Evolutionary conservation across 2,113 vertebrate species (phyloP).

Genomic region (Illadopsis cleaveri): DNA sequence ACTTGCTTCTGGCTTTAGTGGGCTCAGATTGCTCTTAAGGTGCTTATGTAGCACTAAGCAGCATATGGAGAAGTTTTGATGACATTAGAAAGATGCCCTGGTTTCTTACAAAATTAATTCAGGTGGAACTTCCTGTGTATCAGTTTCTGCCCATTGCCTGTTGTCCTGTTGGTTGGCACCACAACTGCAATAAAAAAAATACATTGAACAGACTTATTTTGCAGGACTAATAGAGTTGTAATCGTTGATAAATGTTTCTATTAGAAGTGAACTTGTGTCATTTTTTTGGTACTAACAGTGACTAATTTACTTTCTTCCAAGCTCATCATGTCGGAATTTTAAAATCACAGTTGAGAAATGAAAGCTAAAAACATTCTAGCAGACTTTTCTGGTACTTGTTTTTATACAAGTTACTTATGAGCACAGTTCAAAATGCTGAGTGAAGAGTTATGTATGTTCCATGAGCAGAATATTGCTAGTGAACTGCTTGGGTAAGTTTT

Average conservation of each 20-base stretch:
- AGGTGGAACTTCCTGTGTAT: neutral
- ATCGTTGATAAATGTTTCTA: neutral
- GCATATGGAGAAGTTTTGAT: neutral
- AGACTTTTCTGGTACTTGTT: neutral
- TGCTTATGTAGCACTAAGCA: neutral
- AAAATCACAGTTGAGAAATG: neutral
- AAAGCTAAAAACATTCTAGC: neutral
- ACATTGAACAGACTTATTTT: neutral
- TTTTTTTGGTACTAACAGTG: neutral
- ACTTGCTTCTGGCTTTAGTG: neutral
- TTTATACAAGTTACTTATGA: neutral
- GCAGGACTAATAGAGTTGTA: neutral
- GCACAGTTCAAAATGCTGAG: neutral
- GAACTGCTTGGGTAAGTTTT: neutral
- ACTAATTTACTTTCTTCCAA: neutral
- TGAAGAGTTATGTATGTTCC: neutral
- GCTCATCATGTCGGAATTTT: neutral
- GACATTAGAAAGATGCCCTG: neutral
- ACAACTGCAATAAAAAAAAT: neutral
- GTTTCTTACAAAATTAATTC: neutral
- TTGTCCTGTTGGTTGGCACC: neutral
- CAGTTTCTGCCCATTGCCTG: neutral
- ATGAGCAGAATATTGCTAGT: neutral
- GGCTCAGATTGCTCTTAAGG: neutral
- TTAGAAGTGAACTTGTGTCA: neutral